Evolutionary conservation across 2,113 vertebrate species (phyloP).

Genomic region (Neodontobutis hainanensis): DNA sequence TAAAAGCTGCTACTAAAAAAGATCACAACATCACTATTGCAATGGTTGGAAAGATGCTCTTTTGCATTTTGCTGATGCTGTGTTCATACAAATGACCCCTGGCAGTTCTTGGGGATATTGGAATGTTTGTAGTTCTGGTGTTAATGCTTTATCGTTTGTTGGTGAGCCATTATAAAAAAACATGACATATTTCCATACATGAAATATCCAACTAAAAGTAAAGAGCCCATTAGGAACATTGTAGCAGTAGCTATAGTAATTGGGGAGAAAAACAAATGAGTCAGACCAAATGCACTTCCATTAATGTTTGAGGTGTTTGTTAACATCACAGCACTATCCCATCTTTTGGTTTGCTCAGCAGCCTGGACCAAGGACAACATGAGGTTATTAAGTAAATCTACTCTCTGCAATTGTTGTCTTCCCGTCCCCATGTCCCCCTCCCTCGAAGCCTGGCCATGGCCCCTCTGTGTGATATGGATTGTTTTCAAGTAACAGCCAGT

Average conservation of each 20-base stretch:
- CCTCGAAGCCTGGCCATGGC: conserved; percentile 40
- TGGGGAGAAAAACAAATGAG: background rate
- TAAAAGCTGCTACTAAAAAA: background rate
- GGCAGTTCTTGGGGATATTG: too few relatives aligned
- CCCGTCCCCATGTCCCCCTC: conserved; percentile 29
- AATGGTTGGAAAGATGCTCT: background rate
- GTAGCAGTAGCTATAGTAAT: background rate
- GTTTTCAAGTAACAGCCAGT: conserved; percentile 69
- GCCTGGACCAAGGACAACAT: conserved; percentile 54
- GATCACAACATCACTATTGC: background rate
- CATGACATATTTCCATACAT: conserved; percentile 24
- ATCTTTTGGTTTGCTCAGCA: conserved; percentile 35
- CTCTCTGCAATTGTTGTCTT: conserved; percentile 52
- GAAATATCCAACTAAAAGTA: conserved; percentile 15
- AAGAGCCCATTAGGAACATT: conserved; percentile 1
- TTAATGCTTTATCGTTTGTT: conserved; percentile 23
- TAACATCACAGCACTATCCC: conserved; percentile 3
- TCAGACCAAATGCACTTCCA: background rate
- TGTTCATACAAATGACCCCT: conserved; percentile 3
- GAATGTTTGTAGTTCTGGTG: too few relatives aligned
- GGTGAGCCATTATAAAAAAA: conserved; percentile 15
- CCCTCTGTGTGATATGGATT: conserved; percentile 62
- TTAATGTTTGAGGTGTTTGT: background rate
- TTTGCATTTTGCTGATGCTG: conserved; percentile 10
- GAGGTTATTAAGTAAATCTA: conserved; percentile 66